Base-by-base conservation (phyloP, 2,797 vertebrate genomes). In the Malacoctenus gilli region DNA sequence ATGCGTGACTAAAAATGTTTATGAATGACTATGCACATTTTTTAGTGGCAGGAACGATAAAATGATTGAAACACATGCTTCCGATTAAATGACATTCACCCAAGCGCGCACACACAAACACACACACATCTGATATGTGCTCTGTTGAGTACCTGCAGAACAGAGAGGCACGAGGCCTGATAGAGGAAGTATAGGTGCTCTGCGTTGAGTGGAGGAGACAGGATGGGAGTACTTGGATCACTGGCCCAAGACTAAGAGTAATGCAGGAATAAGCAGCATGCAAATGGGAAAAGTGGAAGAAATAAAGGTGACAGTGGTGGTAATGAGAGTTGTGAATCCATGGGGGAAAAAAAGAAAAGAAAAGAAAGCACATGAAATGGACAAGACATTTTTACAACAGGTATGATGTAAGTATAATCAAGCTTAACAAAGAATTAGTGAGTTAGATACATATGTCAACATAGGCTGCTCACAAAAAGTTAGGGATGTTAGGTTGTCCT, bases 111-210 rank as follows among this genome's bases (percentile, higher is more conserved):
- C 12, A 75, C 49, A 70, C 16, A 20, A 10, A 58, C 36, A 46
- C 30, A 77, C 41, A 66, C 21, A 77, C 6, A 19, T 18, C 13
- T 20, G 13, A 32, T 51, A 36, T 54, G 55, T 63, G 66, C 66
- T 79, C 67, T 54, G 59, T 55, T 67, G 67, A 78, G 71, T 92
- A 93, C 91, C 91, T 92, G 89, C 67, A 84, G 39, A 42, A 79
- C 40, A 85, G 87, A 85, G 51, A 83, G 80, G 70, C 86, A 85
- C 32, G 88, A 89, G 15, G 89, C 85, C 85, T 93, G 91, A 92
- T 91, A 93, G 72, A 92, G 90, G 85, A 93, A 92, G 86, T 87
- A 92, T 23, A 93, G 91, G 46, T 93, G 90, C 78, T 93, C 92
- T 75, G 86, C 89, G 77, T 90, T 92, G 82, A 92, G 75, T 82